Evolutionary conservation across 2,888 invertebrate species (phyloP).

Genomic region (Drosophila ustulata): DNA sequence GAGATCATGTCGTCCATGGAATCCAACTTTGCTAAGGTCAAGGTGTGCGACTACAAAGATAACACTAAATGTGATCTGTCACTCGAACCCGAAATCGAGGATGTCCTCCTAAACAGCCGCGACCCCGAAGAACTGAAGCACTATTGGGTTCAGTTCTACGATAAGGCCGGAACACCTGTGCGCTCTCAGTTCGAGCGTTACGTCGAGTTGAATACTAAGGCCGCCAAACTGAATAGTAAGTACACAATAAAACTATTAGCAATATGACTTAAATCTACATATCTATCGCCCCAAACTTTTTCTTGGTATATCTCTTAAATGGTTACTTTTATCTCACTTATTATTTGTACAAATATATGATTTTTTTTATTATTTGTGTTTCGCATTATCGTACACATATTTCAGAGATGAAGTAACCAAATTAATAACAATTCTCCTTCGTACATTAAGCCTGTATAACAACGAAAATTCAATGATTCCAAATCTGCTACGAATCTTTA

Average conservation of each 20-base stretch:
- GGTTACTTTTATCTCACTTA: no score
- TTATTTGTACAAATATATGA: no score
- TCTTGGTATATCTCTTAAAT: no score
- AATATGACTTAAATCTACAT: neutral
- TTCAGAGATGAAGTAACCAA: no score
- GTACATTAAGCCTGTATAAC: no score
- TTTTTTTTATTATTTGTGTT: no score
- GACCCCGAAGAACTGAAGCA: conserved; percentile 92
- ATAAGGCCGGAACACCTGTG: conserved; percentile 89
- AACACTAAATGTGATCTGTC: conserved; percentile 88
- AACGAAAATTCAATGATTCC: no score
- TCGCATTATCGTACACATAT: no score
- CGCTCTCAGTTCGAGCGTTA: conserved; percentile 88
- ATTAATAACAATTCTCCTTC: no score
- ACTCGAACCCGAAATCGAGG: conserved; percentile 91
- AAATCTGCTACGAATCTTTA: no score
- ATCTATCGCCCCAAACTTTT: no score
- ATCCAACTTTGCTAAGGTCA: conserved; percentile 91
- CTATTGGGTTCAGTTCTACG: conserved; percentile 93
- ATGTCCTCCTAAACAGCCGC: conserved; percentile 88
- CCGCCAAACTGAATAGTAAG: conserved; percentile 89
- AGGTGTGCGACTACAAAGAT: conserved; percentile 90
- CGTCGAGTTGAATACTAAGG: conserved; percentile 89
- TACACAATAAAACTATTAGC: neutral
- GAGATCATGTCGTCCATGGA: conserved; percentile 90